Base-by-base conservation (phyloP, 2,797 vertebrate species). In the Apogon hyalosoma region DNA sequence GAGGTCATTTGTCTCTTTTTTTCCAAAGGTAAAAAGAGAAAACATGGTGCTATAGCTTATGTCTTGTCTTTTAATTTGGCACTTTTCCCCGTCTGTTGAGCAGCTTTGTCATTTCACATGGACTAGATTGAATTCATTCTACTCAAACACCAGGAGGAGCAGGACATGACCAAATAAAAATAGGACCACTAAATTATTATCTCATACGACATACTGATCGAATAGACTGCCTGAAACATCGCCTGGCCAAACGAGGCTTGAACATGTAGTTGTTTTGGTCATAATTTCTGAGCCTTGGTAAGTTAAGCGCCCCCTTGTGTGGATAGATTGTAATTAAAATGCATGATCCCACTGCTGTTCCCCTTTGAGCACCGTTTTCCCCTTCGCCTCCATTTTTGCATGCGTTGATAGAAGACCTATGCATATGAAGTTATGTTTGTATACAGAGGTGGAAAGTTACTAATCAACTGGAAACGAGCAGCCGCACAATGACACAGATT, bases 291-390 rank as follows among this genome's bases (percentile, higher is more conserved):
- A 56, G 2, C 33, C 33, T 10, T 11, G 9, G 6, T 19, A 6
- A 24, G 7, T 18, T 4, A 4, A 49, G 61, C 59, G 1, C 51
- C 50, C 42, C 39, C 62, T 40, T 33, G 45, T 80, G 63, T 63
- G 40, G 18, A 45, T 12, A 28, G 28, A 50, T 57, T 77, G 40
- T 36, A 31, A 52, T 66, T 57, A 54, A 50, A 85, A n/a, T 90
- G 96, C 95, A 96, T 94, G 95, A 59, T 52, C 57, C 56, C 31
- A 46, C 65, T 65, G 64, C 83, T 36, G 42, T 47, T 61, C 78
- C 78, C 72, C 61, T 66, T 80, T 46, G 74, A 7, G 52, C 58
- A 51, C 41, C 63, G 51, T 71, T 77, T 79, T 79, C 52, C 31
- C 58, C 82, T 47, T 55, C 75, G 63, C 69, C 65, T 63, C 61